Base-by-base conservation (phyloP, 1,140 invertebrate species). In the Dolichoris vasculosae region DNA sequence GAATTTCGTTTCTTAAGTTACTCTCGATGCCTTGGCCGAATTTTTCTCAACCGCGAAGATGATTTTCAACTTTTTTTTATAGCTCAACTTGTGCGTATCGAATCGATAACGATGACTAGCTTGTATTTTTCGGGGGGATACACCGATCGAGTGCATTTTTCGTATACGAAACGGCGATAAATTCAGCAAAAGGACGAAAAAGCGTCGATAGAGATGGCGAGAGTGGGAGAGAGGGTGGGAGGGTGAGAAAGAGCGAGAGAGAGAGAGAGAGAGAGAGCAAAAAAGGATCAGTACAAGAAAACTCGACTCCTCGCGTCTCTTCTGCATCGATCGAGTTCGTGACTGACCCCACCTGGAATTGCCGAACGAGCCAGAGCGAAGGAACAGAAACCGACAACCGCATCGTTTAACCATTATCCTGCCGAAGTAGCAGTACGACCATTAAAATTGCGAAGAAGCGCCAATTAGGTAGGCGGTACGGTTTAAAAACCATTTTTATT, bases 341-440 rank as follows among this genome's bases (percentile, higher is more conserved):
- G 90, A 91, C 88, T 86, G 84, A 87, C 89, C 86, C 90, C 89
- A 89, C 89, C 88, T 84, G 86, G 89, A 88, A 90, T 90, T 90
- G 88, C 87, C 90, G 88, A 90, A 90, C 88, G 84, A 69, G 71
- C 77, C 48, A 26, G 55, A 59, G 55, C 55, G 23, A 69, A 26
- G 15, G 67, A 43, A 48, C 67, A 23, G 67, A 73, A 64, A 78
- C 79, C 46, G 88, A 90, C 87, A 86, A 90, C 89, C 89, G 88
- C 89, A 89, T 87, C 86, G 88, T 88, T 90, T 88, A 87, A 86
- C 88, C 87, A 89, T 90, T 84, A 81, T 86, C 30, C 32, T 67
- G 80, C 85, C 67, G 79, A 86, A 88, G 88, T 87, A 90, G 88
- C 89, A 87, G 87, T 63, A 88, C 88, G 89, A 88, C 87, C 87